Base-by-base conservation (phyloP, 2,797 vertebrate genomes). In the Sciurus vulgaris region DNA sequence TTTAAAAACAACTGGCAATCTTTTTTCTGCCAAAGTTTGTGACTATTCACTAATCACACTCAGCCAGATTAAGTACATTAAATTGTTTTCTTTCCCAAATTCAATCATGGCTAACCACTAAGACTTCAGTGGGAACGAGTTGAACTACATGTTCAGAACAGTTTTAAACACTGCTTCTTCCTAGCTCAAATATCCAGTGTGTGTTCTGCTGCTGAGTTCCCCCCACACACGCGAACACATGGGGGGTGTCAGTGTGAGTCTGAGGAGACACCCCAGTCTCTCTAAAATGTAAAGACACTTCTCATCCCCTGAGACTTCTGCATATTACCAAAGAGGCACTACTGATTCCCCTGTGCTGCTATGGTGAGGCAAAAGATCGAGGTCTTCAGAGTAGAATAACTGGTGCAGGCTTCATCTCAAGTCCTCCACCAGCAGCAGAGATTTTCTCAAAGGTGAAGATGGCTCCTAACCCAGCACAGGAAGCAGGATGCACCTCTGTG, bases 291-390 rank as follows among this genome's bases (percentile, higher is more conserved):
- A 59, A 8, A 77, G 49, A 11, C 22, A 3, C 73, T 20, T 20
- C 59, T 47, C 2, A 8, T 65, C 54, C 44, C 38, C 73, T 26
- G 0, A 15, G 67, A 56, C 15, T 49, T 74, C 77, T 44, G 49
- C 15, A 2, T n/a, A 0, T 9, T 35, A 13, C 3, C 20, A 14
- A 44, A 70, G 88, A 61, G 51, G 17, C 1, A 3, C 4, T 38
- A 1, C 24, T 12, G 12, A 47, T 17, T 85, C 41, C 26, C 56
- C 44, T 54, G 41, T 63, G 51, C 47, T 18, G 10, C 54, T 5
- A 0, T 1, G 6, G 35, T 1, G 0, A 5, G 30, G 14, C 9
- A 22, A 41, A 17, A 30, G 72, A n/a, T 61, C 56, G 28, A 0
- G 12, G 0, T 67, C 72, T 13, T 73, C 65, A 13, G 77, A 72